Percentiles rank a stretch among this genome's conserved stretches.
phyloP scores from a whole-genome alignment of 2,113 vertebrate genomes.

The Thymallus thymallus region DNA sequence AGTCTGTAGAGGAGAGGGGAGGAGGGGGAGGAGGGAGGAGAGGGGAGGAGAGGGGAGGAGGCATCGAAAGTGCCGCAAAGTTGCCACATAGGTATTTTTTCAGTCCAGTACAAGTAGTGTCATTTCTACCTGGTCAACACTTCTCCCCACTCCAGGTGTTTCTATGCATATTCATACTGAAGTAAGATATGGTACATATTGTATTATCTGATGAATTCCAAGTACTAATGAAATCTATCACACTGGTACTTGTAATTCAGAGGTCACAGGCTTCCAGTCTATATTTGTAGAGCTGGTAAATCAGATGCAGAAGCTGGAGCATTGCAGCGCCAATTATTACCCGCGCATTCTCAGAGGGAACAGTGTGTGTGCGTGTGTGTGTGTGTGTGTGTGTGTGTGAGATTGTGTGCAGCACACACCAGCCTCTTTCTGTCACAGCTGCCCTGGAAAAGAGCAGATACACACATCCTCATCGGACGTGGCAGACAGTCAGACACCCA shows the following conservation, averaged over 20 bases:
- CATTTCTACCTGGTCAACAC: constrained; percentile 7
- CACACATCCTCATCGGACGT: not conserved
- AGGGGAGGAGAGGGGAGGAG: constrained; percentile 16
- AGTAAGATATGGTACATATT: not conserved
- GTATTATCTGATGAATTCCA: constrained; percentile 12
- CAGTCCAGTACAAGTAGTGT: constrained; percentile 3
- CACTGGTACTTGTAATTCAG: not conserved
- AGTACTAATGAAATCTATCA: not conserved
- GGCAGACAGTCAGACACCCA: not conserved
- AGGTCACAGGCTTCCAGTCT: constrained; percentile 7
- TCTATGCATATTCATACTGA: constrained; percentile 3
- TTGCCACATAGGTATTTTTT: constrained; percentile 32
- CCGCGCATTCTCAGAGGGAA: constrained; percentile 31
- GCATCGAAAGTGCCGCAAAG: constrained; percentile 14
- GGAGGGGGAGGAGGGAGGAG: not conserved
- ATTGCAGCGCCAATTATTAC: not conserved
- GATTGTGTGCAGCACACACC: constrained; percentile 10
- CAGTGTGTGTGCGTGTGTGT: not conserved
- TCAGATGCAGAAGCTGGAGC: not conserved
- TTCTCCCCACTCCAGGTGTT: not conserved
- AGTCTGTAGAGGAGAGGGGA: too few relatives aligned
- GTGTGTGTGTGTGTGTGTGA: not conserved
- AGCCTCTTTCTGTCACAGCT: constrained; percentile 57
- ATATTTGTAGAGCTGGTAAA: constrained; percentile 1
- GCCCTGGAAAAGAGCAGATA: constrained; percentile 37